phyloP scores from a whole-genome alignment of 92 coral and sea anemone species.

The Epizoanthus stellaris region DNA sequence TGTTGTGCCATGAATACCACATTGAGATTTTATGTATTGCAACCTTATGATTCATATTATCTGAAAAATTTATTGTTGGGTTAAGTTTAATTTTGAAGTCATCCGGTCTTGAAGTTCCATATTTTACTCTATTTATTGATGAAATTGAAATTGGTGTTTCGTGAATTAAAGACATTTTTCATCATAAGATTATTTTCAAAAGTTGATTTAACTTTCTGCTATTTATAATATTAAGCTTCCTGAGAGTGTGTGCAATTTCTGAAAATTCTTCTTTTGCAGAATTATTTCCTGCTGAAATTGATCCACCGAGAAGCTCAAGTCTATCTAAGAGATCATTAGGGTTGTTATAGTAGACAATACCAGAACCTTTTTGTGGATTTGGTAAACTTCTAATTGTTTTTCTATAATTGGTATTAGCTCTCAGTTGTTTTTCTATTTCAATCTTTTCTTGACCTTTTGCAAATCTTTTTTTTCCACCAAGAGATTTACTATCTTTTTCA shows the following conservation, averaged over 20 bases:
- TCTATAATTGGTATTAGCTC: too few species aligned
- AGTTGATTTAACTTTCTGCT: background rate
- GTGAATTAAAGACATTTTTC: too few species aligned
- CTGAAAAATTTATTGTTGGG: background rate
- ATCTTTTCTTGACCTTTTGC: too few species aligned
- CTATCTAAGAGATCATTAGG: background rate
- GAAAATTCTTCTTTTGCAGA: background rate
- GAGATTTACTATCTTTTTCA: too few species aligned
- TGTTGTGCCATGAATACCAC: too few species aligned
- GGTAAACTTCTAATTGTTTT: too few species aligned
- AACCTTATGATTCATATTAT: background rate
- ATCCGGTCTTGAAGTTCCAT: background rate
- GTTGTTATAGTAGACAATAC: background rate
- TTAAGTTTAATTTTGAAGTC: background rate
- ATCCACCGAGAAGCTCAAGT: background rate
- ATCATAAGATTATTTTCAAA: background rate
- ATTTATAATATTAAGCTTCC: background rate
- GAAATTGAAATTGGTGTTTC: background rate
- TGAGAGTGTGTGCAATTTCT: background rate
- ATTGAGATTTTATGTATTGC: background rate
- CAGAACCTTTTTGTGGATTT: background rate
- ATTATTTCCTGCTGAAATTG: background rate
- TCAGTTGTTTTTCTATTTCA: too few species aligned
- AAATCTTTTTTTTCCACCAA: too few species aligned
- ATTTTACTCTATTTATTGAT: background rate